Percentiles rank a stretch among this genome's conserved stretches.
Evolutionary conservation across 92 coral and sea anemone genomes (phyloP).

Genomic region (Meandrina meandrites): DNA sequence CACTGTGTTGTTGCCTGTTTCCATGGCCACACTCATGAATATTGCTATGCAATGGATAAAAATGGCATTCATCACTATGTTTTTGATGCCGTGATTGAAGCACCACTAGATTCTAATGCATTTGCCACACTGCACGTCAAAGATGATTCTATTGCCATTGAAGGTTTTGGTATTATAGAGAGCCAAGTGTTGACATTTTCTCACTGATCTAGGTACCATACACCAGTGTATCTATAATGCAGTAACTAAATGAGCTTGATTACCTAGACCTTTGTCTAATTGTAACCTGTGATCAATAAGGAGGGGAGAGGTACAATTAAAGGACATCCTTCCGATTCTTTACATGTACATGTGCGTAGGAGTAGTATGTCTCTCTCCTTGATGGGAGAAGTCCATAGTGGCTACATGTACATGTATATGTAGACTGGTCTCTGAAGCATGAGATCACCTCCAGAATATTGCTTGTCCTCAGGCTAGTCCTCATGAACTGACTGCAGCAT

Average conservation of each 20-base stretch:
- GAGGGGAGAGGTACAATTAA: background rate
- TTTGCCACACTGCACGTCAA: conserved; percentile 70
- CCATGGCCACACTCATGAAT: conserved; percentile 69
- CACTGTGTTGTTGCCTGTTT: conserved; percentile 67
- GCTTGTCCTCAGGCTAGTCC: no score
- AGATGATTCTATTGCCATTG: conserved; percentile 58
- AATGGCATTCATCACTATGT: conserved; percentile 74
- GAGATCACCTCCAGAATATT: no score
- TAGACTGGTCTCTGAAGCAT: no score
- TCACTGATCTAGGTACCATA: background rate
- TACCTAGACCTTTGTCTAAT: background rate
- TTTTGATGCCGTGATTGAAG: conserved; percentile 71
- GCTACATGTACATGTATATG: no score
- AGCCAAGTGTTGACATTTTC: conserved; percentile 52
- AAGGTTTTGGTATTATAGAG: conserved; percentile 65
- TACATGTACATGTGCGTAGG: no score
- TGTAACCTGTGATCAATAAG: background rate
- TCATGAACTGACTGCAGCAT: no score
- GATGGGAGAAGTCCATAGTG: no score
- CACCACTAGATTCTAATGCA: conserved; percentile 64
- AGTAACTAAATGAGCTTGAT: background rate
- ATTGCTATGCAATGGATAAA: conserved; percentile 50
- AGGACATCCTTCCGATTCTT: background rate
- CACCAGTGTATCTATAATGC: background rate
- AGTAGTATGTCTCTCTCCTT: no score